These are phyloP conservation scores for Popillia japonica DNA, from an alignment of 1,140 invertebrate species.

Conservation along the genomic window DNA sequence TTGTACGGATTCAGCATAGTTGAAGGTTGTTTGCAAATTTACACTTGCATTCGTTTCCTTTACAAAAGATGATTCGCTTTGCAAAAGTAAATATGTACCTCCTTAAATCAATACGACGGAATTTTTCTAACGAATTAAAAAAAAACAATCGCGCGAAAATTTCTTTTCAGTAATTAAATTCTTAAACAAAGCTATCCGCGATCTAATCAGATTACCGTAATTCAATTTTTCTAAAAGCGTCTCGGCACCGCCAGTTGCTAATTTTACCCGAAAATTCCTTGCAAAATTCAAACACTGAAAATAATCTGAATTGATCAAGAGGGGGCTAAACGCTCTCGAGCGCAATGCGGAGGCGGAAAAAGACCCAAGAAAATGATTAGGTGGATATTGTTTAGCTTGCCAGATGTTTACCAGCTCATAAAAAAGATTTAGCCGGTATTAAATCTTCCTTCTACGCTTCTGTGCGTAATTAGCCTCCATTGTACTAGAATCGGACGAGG, in stretches of 20 bases:
- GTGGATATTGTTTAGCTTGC: conserved; percentile 5
- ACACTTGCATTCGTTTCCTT: too few relatives aligned
- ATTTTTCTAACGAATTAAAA: not conserved
- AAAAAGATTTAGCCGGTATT: not conserved
- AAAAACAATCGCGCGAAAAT: not conserved
- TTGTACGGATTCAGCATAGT: too few relatives aligned
- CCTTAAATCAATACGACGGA: not conserved
- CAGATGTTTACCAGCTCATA: conserved; percentile 14
- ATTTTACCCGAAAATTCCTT: not conserved
- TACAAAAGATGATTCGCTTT: too few relatives aligned
- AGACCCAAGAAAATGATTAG: not conserved
- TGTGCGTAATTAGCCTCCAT: not conserved
- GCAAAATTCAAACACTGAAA: not conserved
- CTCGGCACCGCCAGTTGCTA: not conserved
- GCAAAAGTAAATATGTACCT: not conserved
- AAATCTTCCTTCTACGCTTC: conserved; percentile 1
- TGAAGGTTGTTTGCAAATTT: too few relatives aligned
- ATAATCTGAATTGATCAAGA: conserved; percentile 7
- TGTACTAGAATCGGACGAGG: not conserved
- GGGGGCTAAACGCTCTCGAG: not conserved
- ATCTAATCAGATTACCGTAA: conserved; percentile 6
- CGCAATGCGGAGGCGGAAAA: not conserved
- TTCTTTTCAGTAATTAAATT: not conserved
- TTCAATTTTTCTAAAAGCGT: not conserved
- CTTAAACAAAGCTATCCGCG: not conserved